These are phyloP conservation scores for Rhynchonema sp. DNA, from an alignment of 2,888 invertebrate genomes.

Conservation along the genomic window DNA sequence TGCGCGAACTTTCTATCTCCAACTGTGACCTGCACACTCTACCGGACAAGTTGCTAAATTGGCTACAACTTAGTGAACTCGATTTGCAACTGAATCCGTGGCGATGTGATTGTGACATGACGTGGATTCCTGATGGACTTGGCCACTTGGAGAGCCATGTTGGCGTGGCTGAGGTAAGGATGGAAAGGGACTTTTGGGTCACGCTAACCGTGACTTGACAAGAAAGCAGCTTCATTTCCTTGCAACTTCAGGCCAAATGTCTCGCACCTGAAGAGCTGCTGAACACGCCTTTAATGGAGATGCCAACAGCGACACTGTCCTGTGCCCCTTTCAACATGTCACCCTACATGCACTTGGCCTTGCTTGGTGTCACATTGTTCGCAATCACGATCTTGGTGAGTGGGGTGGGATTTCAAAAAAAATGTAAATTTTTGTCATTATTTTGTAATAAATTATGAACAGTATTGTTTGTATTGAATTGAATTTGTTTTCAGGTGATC, in stretches of 20 bases:
- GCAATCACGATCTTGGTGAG: background rate
- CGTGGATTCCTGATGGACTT: too few species aligned
- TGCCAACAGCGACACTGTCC: too few species aligned
- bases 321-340: background rate
- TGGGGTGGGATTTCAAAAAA: too few species aligned
- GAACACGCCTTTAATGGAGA: background rate
- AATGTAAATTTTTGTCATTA: too few species aligned
- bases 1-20: background rate
- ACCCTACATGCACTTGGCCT: background rate
- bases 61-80: conserved; percentile 1
- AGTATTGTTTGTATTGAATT: too few species aligned
- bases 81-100: conserved; percentile 6
- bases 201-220: too few species aligned
- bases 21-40: conserved; percentile 2
- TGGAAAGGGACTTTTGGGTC: too few species aligned
- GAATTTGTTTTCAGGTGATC: too few species aligned
- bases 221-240: too few species aligned
- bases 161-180: background rate
- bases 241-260: background rate
- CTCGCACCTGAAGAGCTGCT: background rate
- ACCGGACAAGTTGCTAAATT: background rate
- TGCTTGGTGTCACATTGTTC: background rate
- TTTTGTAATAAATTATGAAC: too few species aligned
- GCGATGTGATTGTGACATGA: conserved; percentile 4
- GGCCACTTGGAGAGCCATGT: too few species aligned